These are phyloP conservation scores for Napeogenes inachia DNA, from an alignment of 2,888 invertebrate species.

Conservation along the genomic window DNA sequence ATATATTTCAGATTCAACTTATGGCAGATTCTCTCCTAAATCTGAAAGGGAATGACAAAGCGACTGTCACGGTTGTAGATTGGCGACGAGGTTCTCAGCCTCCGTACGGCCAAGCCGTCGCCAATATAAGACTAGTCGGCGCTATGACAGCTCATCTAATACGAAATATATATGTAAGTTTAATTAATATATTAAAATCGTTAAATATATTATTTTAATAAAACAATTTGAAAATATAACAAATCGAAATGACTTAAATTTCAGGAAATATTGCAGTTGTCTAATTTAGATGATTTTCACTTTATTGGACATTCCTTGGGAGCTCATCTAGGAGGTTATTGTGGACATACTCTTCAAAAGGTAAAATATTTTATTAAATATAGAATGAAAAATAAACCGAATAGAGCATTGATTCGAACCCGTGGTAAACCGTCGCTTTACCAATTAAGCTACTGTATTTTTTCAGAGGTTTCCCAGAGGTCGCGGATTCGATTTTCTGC, in stretches of 20 bases:
- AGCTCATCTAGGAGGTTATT: constrained; percentile 89
- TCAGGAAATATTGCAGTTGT: constrained; percentile 74
- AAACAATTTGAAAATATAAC: no score
- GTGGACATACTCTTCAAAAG: constrained; percentile 85
- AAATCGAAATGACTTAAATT: constrained; percentile 29
- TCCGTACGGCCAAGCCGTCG: constrained; percentile 94
- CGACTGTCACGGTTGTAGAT: constrained; percentile 88
- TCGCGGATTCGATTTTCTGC: no score
- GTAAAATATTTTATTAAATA: constrained; percentile 43
- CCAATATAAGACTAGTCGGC: constrained; percentile 91
- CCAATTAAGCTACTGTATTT: no score
- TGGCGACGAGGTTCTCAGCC: constrained; percentile 92
- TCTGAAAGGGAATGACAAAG: constrained; percentile 79
- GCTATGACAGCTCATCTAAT: constrained; percentile 87
- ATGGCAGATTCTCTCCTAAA: constrained; percentile 84
- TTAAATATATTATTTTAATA: no score
- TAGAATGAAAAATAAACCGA: no score
- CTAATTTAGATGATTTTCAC: constrained; percentile 83
- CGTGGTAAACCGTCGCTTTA: no score
- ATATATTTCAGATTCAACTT: constrained; percentile 76
- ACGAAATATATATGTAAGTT: constrained; percentile 72
- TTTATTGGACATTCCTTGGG: constrained; percentile 92
- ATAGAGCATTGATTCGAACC: no score
- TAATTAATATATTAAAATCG: no score
- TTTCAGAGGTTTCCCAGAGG: no score